These are phyloP conservation scores for Trichogramma dendrolimi DNA, from an alignment of 2,888 invertebrate genomes.

Conservation along the genomic window DNA sequence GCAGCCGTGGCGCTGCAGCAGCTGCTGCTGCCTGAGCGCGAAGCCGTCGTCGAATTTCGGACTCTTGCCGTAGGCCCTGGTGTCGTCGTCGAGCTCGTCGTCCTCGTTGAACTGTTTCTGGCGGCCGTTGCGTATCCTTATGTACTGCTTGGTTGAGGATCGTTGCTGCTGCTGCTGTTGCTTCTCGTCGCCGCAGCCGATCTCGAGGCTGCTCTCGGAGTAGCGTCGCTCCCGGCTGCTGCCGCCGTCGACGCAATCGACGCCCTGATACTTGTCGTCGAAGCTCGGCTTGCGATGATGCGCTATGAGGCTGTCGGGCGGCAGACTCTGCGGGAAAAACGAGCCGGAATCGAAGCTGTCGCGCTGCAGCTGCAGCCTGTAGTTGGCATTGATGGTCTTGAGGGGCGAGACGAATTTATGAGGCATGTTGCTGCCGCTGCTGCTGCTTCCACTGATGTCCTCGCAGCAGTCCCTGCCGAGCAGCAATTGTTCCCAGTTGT, in stretches of 20 bases:
- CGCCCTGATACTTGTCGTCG: constrained; percentile 37
- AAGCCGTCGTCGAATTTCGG: constrained; percentile 49
- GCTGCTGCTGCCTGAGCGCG: constrained; percentile 31
- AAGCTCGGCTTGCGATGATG: constrained; percentile 33
- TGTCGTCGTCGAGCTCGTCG: constrained; percentile 45
- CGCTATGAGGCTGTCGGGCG: not conserved
- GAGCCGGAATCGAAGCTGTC: constrained; percentile 41
- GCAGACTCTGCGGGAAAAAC: constrained; percentile 44
- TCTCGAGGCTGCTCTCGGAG: constrained; percentile 39
- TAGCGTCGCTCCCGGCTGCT: constrained; percentile 34
- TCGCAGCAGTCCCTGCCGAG: constrained; percentile 3
- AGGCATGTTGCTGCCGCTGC: not conserved
- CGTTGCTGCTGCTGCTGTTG: constrained; percentile 34
- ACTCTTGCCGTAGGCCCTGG: constrained; percentile 48
- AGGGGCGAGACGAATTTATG: not conserved
- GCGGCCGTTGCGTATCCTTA: constrained; percentile 43
- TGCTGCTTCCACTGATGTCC: not conserved
- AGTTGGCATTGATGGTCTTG: constrained; percentile 7
- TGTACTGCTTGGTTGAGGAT: constrained; percentile 35
- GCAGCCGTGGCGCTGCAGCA: constrained; percentile 13
- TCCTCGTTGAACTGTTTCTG: constrained; percentile 46
- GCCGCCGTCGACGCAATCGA: constrained; percentile 44
- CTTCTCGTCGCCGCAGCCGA: constrained; percentile 44
- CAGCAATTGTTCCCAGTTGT: not conserved
- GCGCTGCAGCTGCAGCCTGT: constrained; percentile 30